Base-by-base conservation (phyloP, 2,113 vertebrate species). In the Abramis brama region DNA sequence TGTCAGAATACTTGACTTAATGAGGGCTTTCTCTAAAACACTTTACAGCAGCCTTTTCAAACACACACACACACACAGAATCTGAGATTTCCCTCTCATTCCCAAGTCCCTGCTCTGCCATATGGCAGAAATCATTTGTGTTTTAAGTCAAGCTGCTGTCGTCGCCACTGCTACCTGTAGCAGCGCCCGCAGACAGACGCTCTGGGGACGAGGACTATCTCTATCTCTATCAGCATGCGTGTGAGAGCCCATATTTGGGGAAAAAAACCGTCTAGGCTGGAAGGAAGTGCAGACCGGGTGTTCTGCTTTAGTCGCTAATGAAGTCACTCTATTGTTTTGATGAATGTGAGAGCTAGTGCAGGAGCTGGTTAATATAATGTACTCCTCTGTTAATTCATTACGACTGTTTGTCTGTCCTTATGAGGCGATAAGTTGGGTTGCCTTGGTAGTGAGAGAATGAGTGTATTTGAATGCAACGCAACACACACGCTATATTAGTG, bases 151-250 rank as follows among this genome's bases (percentile, higher is more conserved):
- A 43, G 78, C 59, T 84, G 79, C 73, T 39, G 57, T 85, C 70
- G 62, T 79, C 68, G 39, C 39, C 62, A 23, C 64, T 6, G 39
- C 79, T 86, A 84, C 86, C 89, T 79, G 60, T 23, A 85, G 89
- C 80, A 25, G 70, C 21, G 71, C 71, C 81, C n/a, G n/a, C 66
- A 75, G 86, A 76, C 82, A 82, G 77, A 19, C 33, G 74, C 50
- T 68, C 64, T 79, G 30, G 47, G 62, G 17, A 27, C 71, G 45
- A 57, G 62, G 71, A 77, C n/a, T 36, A 30, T 60, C 55, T 81
- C 68, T 76, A 36, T 73, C 57, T 52, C 43, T 57, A 71, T 39
- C 21, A 36, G 43, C n/a, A 43, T 52, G 45, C 30, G 47, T 79
- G 76, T 79, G 50, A 45, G 78, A 12, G n/a, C 30, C 33, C 39